Base-by-base conservation (phyloP, 2,888 invertebrate genomes). In the Yponomeuta cagnagella region DNA sequence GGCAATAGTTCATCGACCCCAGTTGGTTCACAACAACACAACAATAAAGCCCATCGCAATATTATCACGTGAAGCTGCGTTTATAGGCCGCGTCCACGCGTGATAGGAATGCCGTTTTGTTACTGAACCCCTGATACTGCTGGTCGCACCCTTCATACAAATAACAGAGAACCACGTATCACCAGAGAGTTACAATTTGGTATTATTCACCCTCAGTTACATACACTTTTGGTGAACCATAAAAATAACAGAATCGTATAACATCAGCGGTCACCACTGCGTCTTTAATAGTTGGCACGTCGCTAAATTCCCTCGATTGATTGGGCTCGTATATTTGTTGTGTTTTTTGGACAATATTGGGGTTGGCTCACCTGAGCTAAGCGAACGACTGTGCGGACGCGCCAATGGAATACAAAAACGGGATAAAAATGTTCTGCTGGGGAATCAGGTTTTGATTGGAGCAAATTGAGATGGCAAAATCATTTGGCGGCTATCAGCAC, bases 1-100 rank as follows among this genome's bases (percentile, higher is more conserved):
- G 12, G 3, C 52, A 58, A 15, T 2, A 52, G 52, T 52, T 52
- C 52, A 52, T 8, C 1, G 15, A 58, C 52, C 52, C 15, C 52
- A 12, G 1, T 15, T 15, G 15, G 15, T 15, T 58, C 15, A 58
- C 52, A 12, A 58, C 52, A 58, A 58, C 15, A 58, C 52, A 12
- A 58, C 52, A 58, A 58, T 58, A 58, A 58, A 58, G 52, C 52
- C 52, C 52, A 58, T 58, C 12, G 52, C 52, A 58, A 58, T 58
- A 58, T 58, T 12, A 58, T 15, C 52, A 58, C 52, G 52, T 15
- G 52, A 52, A 52, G 15, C 12, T 15, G 52, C 52, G 15, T 58
- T 58, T 58, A 58, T 58, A 15, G 15, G 52, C 52, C 15, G 52
- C 52, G 52, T 15, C 52, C 52, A 15, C 52, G 15, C 52, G 52